Percentiles rank a stretch among this genome's conserved stretches.
These are phyloP conservation scores for Sphaeridia pumilis DNA, from an alignment of 2,888 invertebrate genomes.

Conservation along the genomic window DNA sequence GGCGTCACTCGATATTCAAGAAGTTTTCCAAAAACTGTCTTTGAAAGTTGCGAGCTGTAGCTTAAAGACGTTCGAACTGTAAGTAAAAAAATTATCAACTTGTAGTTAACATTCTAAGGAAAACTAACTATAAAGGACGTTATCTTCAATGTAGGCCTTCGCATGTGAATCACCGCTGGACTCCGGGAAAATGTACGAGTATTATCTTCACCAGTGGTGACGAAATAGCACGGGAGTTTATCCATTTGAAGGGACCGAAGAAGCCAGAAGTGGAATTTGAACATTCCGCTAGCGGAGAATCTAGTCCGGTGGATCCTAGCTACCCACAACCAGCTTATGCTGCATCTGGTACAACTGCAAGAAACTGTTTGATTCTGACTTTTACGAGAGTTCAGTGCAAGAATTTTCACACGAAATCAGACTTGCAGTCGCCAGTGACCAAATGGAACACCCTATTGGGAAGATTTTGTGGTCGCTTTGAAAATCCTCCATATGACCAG, in stretches of 20 bases:
- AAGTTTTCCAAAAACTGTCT: slow-evolving; percentile 48
- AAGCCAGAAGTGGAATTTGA: slow-evolving; percentile 6
- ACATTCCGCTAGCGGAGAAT: slow-evolving; percentile 6
- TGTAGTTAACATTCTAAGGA: too few relatives aligned
- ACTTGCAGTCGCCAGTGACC: slow-evolving; percentile 17
- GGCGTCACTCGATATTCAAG: slow-evolving; percentile 70
- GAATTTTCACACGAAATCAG: slow-evolving; percentile 53
- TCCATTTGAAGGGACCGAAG: slow-evolving; percentile 1
- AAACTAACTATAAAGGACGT: too few relatives aligned
- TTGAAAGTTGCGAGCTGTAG: slow-evolving; percentile 17
- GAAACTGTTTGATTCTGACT: slow-evolving; percentile 51
- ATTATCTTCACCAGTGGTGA: slow-evolving; percentile 39
- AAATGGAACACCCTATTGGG: slow-evolving; percentile 20
- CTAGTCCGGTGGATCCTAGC: slow-evolving; percentile 4
- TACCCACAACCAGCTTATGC: too few relatives aligned
- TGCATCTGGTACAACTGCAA: slow-evolving; percentile 38
- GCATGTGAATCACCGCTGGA: too few relatives aligned
- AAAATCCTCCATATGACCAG: slow-evolving; percentile 7
- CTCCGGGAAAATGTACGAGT: slow-evolving; percentile 39
- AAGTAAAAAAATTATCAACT: too few relatives aligned
- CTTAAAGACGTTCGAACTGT: slow-evolving; percentile 17
- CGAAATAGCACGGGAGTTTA: slow-evolving; percentile 35
- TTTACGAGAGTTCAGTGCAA: slow-evolving; percentile 57
- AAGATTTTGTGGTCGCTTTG: slow-evolving; percentile 17
- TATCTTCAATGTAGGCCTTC: too few relatives aligned